A percentile compares a stretch with the other conserved stretches of the same genome.
phyloP scores from a whole-genome alignment of 2,888 invertebrate genomes.

The Catotricha subobsoleta region DNA sequence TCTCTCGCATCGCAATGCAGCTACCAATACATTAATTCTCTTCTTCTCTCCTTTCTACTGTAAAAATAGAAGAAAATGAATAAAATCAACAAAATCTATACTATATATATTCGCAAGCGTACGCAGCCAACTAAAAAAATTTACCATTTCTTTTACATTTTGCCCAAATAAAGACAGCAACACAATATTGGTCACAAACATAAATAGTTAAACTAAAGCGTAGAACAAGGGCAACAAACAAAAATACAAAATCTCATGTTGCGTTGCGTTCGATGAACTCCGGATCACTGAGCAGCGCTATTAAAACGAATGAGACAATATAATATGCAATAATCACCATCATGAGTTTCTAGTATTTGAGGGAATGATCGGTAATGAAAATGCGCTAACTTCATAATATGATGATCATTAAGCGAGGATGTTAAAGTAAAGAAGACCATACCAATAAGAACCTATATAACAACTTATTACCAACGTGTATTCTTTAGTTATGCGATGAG shows the following conservation, averaged over 20 bases:
- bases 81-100: too few relatives aligned
- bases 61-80: too few relatives aligned
- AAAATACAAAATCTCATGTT: too few relatives aligned
- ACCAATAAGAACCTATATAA: constrained; percentile 26
- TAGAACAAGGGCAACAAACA: too few relatives aligned
- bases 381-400: background rate
- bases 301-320: background rate
- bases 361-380: background rate
- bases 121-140: too few relatives aligned
- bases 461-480: constrained; percentile 28
- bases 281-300: background rate
- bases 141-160: too few relatives aligned
- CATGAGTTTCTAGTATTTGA: background rate
- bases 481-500: constrained; percentile 30
- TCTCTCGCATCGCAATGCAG: too few relatives aligned
- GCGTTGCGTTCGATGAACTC: constrained; percentile 3
- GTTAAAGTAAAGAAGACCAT: background rate
- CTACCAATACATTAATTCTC: too few relatives aligned
- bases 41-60: too few relatives aligned
- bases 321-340: constrained; percentile 1
- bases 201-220: too few relatives aligned
- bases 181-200: too few relatives aligned
- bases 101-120: background rate
- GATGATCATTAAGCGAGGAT: background rate
- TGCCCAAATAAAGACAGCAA: too few relatives aligned